Conservation (phyloP, 2,888 invertebrate species). For the Heliconius erato region DNA sequence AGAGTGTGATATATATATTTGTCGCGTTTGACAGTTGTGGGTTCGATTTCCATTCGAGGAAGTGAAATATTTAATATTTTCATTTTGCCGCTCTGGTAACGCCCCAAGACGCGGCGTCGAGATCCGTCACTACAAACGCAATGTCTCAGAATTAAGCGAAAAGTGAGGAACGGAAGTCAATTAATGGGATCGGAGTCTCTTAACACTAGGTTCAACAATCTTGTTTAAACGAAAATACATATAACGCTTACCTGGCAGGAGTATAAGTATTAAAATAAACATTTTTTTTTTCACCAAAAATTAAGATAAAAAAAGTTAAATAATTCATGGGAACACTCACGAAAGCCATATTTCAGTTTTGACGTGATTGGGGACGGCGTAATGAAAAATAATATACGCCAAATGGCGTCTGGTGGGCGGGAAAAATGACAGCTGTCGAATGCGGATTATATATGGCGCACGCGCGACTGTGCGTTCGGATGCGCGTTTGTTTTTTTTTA, state of each 20-base stretch:
- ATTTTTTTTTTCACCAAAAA: conserved; percentile 10
- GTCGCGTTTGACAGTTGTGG: not conserved
- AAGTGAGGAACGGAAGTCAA: not conserved
- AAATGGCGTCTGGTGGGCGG: conserved; percentile 64
- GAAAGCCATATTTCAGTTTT: conserved; percentile 54
- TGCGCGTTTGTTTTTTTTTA: conserved; percentile 17
- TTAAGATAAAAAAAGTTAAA: conserved; percentile 26
- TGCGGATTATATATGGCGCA: conserved; percentile 67
- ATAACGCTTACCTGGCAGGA: not conserved
- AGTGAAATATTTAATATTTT: not conserved
- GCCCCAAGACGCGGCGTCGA: not conserved
- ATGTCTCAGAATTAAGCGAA: not conserved
- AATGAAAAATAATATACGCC: conserved; percentile 67
- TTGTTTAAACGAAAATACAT: not conserved
- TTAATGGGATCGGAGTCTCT: not conserved
- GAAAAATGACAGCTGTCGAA: conserved; percentile 77
- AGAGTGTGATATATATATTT: no score
- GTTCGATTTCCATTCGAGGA: no score
- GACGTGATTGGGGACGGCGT: conserved; percentile 58
- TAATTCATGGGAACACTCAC: conserved; percentile 49
- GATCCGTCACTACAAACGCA: not conserved
- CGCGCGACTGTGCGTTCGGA: conserved; percentile 24
- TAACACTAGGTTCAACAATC: not conserved
- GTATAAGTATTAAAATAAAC: not conserved
- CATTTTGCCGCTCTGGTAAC: not conserved